Evolutionary conservation across 1,140 invertebrate species (phyloP).

Genomic region (Drosophila pseudoobscura): DNA sequence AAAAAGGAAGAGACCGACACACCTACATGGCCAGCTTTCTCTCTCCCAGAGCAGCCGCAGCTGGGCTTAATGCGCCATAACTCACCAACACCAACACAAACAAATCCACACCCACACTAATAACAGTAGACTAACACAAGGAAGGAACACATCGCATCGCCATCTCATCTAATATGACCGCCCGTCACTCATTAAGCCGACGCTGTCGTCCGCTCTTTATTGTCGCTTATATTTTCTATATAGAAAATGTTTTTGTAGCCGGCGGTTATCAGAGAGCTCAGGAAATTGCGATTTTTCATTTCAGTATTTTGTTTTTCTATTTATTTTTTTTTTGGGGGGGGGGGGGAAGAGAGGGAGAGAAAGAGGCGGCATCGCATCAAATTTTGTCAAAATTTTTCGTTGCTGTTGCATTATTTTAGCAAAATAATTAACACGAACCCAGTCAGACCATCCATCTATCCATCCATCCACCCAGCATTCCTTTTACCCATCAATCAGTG

Average conservation of each 20-base stretch:
- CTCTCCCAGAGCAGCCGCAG: slow-evolving; percentile 19
- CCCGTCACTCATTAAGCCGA: slow-evolving; percentile 77
- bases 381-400: slow-evolving; percentile 69
- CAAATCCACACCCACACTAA: not conserved
- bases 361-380: slow-evolving; percentile 48
- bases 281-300: slow-evolving; percentile 81
- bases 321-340: slow-evolving; percentile 21
- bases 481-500: slow-evolving; percentile 21
- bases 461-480: slow-evolving; percentile 7
- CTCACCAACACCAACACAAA: slow-evolving; percentile 46
- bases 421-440: slow-evolving; percentile 77
- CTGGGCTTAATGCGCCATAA: slow-evolving; percentile 72
- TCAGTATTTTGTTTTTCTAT: slow-evolving; percentile 50
- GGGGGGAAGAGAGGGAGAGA: not conserved
- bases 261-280: slow-evolving; percentile 63
- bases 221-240: slow-evolving; percentile 41
- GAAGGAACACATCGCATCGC: slow-evolving; percentile 39
- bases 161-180: slow-evolving; percentile 71
- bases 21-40: too few relatives aligned
- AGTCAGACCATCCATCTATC: slow-evolving; percentile 28
- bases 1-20: not conserved
- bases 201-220: slow-evolving; percentile 56
- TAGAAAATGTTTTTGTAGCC: slow-evolving; percentile 50
- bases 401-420: slow-evolving; percentile 63
- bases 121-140: not conserved